phyloP scores from a whole-genome alignment of 92 coral and sea anemone species.

The Paragorgia papillata region DNA sequence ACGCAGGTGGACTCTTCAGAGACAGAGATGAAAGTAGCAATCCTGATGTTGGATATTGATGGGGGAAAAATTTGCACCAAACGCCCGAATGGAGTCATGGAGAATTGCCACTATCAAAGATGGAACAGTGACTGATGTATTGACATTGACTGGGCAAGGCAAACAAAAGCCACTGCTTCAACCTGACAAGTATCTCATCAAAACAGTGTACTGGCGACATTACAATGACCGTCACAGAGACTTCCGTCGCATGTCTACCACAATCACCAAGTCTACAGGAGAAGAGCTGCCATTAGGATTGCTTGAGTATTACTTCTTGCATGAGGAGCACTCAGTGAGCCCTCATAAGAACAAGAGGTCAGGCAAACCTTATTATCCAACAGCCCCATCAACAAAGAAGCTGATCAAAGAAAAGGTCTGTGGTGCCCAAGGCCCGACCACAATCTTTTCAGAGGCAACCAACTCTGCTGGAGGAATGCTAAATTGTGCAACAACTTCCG shows the following conservation, averaged over 20 bases:
- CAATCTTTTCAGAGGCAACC: constrained; percentile 50
- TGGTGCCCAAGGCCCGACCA: constrained; percentile 59
- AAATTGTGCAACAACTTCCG: constrained; percentile 45
- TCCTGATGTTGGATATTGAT: constrained; percentile 49
- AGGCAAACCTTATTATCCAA: constrained; percentile 53
- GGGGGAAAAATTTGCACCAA: constrained; percentile 32
- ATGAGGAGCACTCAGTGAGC: constrained; percentile 62
- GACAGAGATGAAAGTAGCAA: constrained; percentile 15
- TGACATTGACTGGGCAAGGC: constrained; percentile 4
- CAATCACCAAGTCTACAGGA: constrained; percentile 42
- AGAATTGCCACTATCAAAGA: constrained; percentile 15
- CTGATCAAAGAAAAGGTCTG: constrained; percentile 27
- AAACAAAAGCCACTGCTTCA: constrained; percentile 34
- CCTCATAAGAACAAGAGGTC: constrained; percentile 64
- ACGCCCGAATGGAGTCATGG: constrained; percentile 40
- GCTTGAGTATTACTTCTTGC: constrained; percentile 51
- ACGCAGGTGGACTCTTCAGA: background rate
- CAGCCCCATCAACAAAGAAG: constrained; percentile 57
- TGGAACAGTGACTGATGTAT: background rate
- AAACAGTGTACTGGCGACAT: constrained; percentile 42
- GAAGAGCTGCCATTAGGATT: constrained; percentile 52
- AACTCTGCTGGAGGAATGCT: constrained; percentile 59
- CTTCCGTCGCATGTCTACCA: constrained; percentile 54
- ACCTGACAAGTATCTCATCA: constrained; percentile 33
- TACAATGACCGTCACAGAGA: constrained; percentile 48